Evolutionary conservation across 2,888 invertebrate species (phyloP), one percentile per base, ranked within the genome.

Genomic region (Notodonta ziczac): DNA sequence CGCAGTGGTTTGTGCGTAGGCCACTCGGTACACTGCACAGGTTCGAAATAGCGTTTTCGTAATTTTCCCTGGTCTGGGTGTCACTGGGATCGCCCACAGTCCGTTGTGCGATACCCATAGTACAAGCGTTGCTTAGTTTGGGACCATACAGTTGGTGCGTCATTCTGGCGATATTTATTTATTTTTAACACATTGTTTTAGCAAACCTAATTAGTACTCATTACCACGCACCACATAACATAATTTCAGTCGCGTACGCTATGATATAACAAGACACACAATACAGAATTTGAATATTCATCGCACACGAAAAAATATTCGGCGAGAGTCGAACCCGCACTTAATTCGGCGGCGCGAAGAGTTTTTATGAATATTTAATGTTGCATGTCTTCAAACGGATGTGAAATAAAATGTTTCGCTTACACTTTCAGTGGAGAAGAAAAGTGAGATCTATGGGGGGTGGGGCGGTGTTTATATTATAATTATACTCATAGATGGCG

Each of bases 231-330:
- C 14, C 24, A 55, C 14, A 40, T 55, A 14, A 40, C 16, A 55
- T 16, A 55, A 55, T 55, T 40, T 55, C 9, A 55, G 5, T 4
- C 55, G 14, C 40, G 55, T 14, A 40, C 53, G 10, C 40, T 14
- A 55, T 55, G 55, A 55, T 14, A 55, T 55, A 55, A 55, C 55
- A 42, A 24, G 32, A 16, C 5, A 32, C 14, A 55, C n/a, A 55
- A 55, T 55, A 24, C 40, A 14, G 12, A 40, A 40, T 55, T 40
- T 55, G 55, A 55, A 55, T 55, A 55, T 55, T 55, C 55, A 55
- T 40, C 8, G 13, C 53, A 13, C 5, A 16, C 55, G 39, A 32
- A 55, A 53, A 53, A 13, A 13, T 53, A 53, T 53, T 40, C 55
- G 16, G 55, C 40, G 55, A 55, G 55, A 55, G 55, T 53, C 52